Evolutionary conservation across 2,888 invertebrate genomes (phyloP).

Genomic region (Folsomia candida): DNA sequence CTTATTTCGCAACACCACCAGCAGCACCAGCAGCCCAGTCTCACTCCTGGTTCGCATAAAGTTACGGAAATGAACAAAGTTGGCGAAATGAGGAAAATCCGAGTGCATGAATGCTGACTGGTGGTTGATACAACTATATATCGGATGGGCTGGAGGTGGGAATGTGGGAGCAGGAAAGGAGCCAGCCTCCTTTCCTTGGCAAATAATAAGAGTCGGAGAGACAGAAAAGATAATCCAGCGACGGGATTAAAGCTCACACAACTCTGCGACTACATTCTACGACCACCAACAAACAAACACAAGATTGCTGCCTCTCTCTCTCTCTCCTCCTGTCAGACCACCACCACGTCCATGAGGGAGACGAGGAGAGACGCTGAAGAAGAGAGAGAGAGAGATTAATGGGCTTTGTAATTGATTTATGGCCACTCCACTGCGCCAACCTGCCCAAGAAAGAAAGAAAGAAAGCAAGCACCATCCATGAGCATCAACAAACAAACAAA

Average conservation of each 20-base stretch:
- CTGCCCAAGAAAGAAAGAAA: neutral
- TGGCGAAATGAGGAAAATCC: neutral
- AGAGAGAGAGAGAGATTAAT: slow-evolving; percentile 40
- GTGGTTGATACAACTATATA: too few species aligned
- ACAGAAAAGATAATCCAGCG: neutral
- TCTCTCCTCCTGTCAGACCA: neutral
- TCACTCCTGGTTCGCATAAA: too few species aligned
- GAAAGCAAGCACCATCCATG: too few species aligned
- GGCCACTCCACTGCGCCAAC: slow-evolving; percentile 31
- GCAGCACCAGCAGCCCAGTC: too few species aligned
- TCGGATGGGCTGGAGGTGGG: too few species aligned
- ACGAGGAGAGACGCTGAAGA: neutral
- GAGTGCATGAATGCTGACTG: neutral
- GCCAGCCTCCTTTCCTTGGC: too few species aligned
- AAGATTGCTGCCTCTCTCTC: neutral
- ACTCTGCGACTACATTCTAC: too few species aligned
- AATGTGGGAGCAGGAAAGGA: too few species aligned
- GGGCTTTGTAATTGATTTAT: slow-evolving; percentile 49
- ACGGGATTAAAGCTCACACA: neutral
- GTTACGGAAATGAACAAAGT: neutral
- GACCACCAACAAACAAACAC: too few species aligned
- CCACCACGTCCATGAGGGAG: neutral
- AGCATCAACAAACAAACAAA: neutral
- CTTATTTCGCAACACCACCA: too few species aligned
- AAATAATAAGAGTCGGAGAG: neutral